These are phyloP conservation scores for Heliothis peltigera DNA, from an alignment of 2,888 invertebrate genomes.

Conservation along the genomic window DNA sequence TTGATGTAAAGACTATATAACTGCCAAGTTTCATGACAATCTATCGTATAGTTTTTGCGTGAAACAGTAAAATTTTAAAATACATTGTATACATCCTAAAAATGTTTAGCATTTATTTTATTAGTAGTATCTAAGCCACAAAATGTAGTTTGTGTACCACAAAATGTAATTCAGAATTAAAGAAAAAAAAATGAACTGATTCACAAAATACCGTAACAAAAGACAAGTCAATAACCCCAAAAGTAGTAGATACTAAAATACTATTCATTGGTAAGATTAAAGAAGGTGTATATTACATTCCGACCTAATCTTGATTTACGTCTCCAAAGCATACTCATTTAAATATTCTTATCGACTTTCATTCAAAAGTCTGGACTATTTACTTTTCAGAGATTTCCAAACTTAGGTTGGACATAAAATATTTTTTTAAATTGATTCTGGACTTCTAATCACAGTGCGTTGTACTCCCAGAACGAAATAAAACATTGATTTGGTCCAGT, in stretches of 20 bases:
- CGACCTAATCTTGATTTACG: constrained; percentile 33
- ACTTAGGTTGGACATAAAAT: constrained; percentile 6
- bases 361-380: constrained; percentile 24
- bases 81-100: too few relatives aligned
- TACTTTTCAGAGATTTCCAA: constrained; percentile 11
- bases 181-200: too few relatives aligned
- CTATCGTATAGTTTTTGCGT: too few relatives aligned
- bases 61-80: too few relatives aligned
- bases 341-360: constrained; percentile 32
- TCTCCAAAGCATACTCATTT: constrained; percentile 31
- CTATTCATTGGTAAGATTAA: background rate
- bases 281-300: background rate
- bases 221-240: too few relatives aligned
- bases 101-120: too few relatives aligned
- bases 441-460: constrained; percentile 18
- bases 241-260: background rate
- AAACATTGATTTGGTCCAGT: constrained; percentile 2
- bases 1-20: too few relatives aligned
- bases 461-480: constrained; percentile 23
- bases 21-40: too few relatives aligned
- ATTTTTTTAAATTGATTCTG: constrained; percentile 30
- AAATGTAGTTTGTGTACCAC: too few relatives aligned
- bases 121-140: too few relatives aligned
- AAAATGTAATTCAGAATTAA: too few relatives aligned
- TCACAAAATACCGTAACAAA: too few relatives aligned